Base-by-base conservation (phyloP, 2,888 invertebrate genomes). In the Acleris sparsana region DNA sequence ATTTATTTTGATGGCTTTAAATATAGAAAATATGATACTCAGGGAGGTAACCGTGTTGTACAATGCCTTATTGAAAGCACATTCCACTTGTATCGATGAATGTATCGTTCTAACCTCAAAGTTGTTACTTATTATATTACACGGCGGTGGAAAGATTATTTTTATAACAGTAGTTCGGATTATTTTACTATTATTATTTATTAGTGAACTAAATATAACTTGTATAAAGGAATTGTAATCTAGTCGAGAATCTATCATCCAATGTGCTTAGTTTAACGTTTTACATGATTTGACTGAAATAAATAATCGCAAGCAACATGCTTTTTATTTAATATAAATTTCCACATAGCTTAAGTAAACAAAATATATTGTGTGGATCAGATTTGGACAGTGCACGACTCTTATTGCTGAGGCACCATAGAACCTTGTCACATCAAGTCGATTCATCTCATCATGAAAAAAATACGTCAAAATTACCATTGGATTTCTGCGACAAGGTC, bases 241-340 rank as follows among this genome's bases (percentile, higher is more conserved):
- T 73, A 71, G 72, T 72, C 71, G 39, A 52, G 53, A 43, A 53
- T 52, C 16, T 62, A 51, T 57, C 48, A 44, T 59, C 64, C 62
- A 64, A 69, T 60, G 73, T 71, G 71, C 66, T 64, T 67, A 58
- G 68, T 70, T 63, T 72, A 71, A 71, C 70, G 75, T 75, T 70
- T 76, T 79, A 75, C 82, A 81, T 83, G 20, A 78, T 82, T 83
- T 81, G 83, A 85, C 84, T 84, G 84, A 86, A 84, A 85, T 83
- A 82, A 83, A 78, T 79, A 80, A 66, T 81, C 81, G 76, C 77
- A 75, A 83, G 74, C 74, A 73, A 73, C 58, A 53, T 51, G 49
- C 25, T n/a, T 58, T 59, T 64, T 9, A 53, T 64, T 64, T 25
- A 0, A n/a, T 44, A 44, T 16, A 5, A n/a, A 5, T 44, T 44